Conservation (phyloP, 2,113 vertebrate genomes). For the Oostethus manadensis region DNA sequence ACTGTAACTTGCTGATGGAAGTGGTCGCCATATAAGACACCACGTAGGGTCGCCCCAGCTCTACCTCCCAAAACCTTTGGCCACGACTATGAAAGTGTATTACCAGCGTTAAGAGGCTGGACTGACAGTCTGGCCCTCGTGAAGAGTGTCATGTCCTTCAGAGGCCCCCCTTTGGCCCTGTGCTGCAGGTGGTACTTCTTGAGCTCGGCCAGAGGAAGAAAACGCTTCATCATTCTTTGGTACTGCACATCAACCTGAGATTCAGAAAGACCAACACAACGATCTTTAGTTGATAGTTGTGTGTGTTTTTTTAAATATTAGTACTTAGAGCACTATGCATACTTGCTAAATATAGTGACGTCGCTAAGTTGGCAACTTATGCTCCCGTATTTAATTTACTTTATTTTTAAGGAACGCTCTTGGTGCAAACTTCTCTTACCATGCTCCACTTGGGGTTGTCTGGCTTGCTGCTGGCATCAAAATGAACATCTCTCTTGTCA, state of each 20-base stretch:
- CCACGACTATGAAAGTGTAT: too few species aligned
- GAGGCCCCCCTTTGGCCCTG: conserved; percentile 72
- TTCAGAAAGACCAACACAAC: not conserved
- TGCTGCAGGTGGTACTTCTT: conserved; percentile 83
- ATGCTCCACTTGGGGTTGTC: conserved; percentile 94
- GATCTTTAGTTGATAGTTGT: too few species aligned
- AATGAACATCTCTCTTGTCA: conserved; percentile 84
- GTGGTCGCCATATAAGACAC: too few species aligned
- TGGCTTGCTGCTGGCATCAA: conserved; percentile 82
- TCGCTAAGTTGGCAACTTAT: too few species aligned
- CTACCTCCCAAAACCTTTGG: too few species aligned
- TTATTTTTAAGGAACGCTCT: not conserved
- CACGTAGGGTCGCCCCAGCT: too few species aligned
- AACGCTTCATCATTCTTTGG: conserved; percentile 84
- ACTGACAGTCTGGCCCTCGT: conserved; percentile 84
- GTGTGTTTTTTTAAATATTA: too few species aligned
- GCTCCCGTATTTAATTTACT: too few species aligned
- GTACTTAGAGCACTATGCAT: too few species aligned
- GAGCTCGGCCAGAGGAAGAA: conserved; percentile 85
- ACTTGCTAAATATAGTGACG: too few species aligned
- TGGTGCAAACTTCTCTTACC: conserved; percentile 61
- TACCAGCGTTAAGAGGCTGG: conserved; percentile 85
- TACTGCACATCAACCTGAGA: conserved; percentile 89
- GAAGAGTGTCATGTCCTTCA: conserved; percentile 83
- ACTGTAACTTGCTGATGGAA: too few species aligned